Evolutionary conservation across 1,140 invertebrate genomes (phyloP), one percentile per base, ranked within the genome.

Genomic region (Harlomillsia oculata): DNA sequence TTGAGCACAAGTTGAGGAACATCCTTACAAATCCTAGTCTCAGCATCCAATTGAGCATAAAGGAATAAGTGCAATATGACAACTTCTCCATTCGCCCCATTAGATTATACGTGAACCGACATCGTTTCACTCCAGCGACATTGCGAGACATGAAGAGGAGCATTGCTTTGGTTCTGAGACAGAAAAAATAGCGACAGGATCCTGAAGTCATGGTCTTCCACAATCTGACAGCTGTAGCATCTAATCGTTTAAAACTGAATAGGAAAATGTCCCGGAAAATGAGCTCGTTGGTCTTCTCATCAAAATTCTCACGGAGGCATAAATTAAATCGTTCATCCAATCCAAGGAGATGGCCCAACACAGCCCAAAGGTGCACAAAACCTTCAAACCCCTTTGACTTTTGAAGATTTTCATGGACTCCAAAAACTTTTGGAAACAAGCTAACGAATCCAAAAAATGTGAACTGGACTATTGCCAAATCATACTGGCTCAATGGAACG

Each of bases 331-430:
- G 37, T 13, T 62, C 58, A 18, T 59, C 45, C 14, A 66, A 23
- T 32, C 64, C 64, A 0, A 66, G 26, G 13, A 53, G n/a, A 18
- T 55, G 25, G 5, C 62, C 64, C 16, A 66, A 21, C 16, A 62
- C 37, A 20, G 55, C 59, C 64, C 64, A 66, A 20, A 66, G n/a
- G 45, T 66, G 64, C n/a, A 56, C 30, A 25, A 62, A 66, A 14
- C 53, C 64, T 30, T 36, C 6, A 14, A 64, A 39, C 16, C 43
- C 62, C 32, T 41, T 29, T n/a, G 14, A 32, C 21, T 26, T 34
- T 5, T 48, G 25, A 2, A 16, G 1, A 30, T 30, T 36, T 3
- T 57, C 41, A 29, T 49, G 39, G 13, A 65, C 55, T 2, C 64
- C 64, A 41, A 65, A 65, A 2, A 41, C 25, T 26, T 18, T 49